Conservation (phyloP, 2,113 vertebrate genomes). For the Caranx ignobilis region DNA sequence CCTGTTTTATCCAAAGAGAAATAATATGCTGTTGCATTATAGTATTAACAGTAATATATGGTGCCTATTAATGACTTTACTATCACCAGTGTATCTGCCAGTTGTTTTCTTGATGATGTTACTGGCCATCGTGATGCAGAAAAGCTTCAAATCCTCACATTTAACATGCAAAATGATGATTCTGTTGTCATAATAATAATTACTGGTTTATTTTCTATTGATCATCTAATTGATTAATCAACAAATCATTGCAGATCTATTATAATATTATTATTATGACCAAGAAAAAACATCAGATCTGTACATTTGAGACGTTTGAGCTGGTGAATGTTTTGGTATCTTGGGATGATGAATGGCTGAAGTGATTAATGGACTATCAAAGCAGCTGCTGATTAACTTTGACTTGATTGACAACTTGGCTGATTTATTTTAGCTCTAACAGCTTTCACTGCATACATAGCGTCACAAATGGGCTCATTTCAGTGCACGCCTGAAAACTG, state of each 20-base stretch:
- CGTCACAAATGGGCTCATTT: not conserved
- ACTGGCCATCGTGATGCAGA: not conserved
- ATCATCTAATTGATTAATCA: not conserved
- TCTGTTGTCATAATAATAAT: not conserved
- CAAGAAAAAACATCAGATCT: not conserved
- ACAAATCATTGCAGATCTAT: not conserved
- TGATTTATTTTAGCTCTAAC: not conserved
- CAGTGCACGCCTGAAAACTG: too few species aligned
- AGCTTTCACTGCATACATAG: not conserved
- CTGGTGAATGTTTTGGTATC: not conserved
- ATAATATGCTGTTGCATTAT: not conserved
- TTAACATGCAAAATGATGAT: not conserved
- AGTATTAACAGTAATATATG: too few species aligned
- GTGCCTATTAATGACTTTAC: too few species aligned
- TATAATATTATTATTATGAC: not conserved
- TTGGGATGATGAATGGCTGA: not conserved
- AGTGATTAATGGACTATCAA: not conserved
- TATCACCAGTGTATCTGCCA: too few species aligned
- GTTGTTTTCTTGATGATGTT: not conserved
- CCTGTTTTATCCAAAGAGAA: not conserved
- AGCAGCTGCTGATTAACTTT: not conserved
- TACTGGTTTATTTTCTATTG: not conserved
- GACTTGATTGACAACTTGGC: not conserved
- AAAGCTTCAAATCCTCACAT: not conserved
- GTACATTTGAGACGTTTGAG: not conserved